Conservation (phyloP, 2,113 vertebrate species). For the Motacilla tschutschensis region DNA sequence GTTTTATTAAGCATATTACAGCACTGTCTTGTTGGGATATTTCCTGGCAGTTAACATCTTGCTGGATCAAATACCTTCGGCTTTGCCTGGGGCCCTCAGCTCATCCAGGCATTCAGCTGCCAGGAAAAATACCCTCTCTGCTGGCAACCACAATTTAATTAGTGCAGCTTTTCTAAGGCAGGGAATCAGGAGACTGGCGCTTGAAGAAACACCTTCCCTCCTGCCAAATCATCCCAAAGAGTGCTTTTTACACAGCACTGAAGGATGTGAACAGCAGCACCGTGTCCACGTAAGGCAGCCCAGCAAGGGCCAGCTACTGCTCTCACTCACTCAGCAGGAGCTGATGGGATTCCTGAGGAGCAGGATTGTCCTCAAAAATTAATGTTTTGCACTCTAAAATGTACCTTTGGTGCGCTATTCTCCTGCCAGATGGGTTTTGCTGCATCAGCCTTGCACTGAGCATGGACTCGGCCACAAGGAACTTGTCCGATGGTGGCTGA, state of each 20-base stretch:
- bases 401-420: not conserved
- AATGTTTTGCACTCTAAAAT: not conserved
- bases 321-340: not conserved
- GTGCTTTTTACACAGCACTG: not conserved
- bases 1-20: not conserved
- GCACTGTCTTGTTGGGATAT: not conserved
- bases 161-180: not conserved
- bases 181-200: not conserved
- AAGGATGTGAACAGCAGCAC: not conserved
- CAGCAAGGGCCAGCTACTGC: not conserved
- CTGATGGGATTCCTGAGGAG: not conserved
- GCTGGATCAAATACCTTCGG: slow-evolving; percentile 15
- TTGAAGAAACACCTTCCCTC: slow-evolving; percentile 18
- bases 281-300: not conserved
- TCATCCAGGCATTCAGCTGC: slow-evolving; percentile 10
- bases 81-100: slow-evolving; percentile 12
- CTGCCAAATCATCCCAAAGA: not conserved
- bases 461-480: not conserved
- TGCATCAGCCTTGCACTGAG: not conserved
- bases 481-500: not conserved
- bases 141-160: not conserved
- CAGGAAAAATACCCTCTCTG: slow-evolving; percentile 20
- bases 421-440: not conserved
- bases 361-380: not conserved
- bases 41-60: slow-evolving; percentile 36